Base-by-base conservation (phyloP, 2,797 vertebrate species). In the Pangasius macronema region DNA sequence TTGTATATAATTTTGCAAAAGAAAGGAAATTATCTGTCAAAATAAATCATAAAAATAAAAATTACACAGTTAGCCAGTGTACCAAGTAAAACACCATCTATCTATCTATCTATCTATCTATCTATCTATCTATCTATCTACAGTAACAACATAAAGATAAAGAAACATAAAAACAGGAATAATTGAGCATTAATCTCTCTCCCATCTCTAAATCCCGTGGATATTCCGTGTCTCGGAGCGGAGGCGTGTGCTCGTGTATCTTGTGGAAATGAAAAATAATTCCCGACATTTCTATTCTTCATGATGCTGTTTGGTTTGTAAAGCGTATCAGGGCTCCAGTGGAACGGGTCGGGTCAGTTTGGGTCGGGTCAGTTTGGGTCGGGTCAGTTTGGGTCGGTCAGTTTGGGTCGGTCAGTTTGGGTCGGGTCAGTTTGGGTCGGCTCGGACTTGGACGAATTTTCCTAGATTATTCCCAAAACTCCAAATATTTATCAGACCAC, bases 401-500 rank as follows among this genome's bases (percentile, higher is more conserved):
- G 6, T 16, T 36, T 39, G 39, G 70, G 68, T 70, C 36, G 0
- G n/a, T 46, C 42, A 8, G 42, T 8, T 36, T 18, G 18, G 42
- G 85, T 70, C 33, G 0, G 27, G 30, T 46, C 42, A 5, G 42
- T 4, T 68, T 18, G 18, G 42, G 85, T 67, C 84, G 77, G 42
- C 83, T 67, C 85, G 77, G 53, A 63, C 82, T 82, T n/a, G 83
- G 86, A 85, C 75, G 82, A 77, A 70, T 85, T 67, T 83, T 65
- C 76, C 65, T 8, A 36, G 82, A 85, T 83, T 65, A 81, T 75
- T 67, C 75, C 53, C 39, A 53, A 85, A 82, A 59, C 72, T 53
- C 49, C 49, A 85, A 91, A 91, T 90, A 88, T 91, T 90, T 87
- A 87, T 90, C 59, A 89, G 84, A 80, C 61, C 87, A 89, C 73